These are phyloP conservation scores for Gnathochromis pfefferi DNA, from an alignment of 2,113 vertebrate genomes.

Conservation along the genomic window DNA sequence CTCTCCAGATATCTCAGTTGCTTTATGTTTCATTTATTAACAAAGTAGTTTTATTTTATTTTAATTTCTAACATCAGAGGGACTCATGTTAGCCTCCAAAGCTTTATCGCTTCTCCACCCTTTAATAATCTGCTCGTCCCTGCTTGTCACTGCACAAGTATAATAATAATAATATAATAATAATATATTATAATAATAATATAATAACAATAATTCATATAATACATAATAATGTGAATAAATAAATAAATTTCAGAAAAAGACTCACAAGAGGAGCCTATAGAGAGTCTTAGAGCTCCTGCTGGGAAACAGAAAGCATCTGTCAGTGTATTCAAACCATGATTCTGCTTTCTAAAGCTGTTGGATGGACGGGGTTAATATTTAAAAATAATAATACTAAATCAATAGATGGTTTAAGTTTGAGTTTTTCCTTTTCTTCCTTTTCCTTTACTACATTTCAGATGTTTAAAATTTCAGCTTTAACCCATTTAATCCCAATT, in stretches of 20 bases:
- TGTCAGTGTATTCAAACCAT: fast-evolving
- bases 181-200: too few species aligned
- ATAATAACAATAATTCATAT: fast-evolving
- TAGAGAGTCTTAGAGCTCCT: background rate
- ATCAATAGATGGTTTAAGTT: background rate
- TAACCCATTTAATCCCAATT: fast-evolving
- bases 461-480: background rate
- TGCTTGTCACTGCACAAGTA: background rate
- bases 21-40: background rate
- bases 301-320: fast-evolving
- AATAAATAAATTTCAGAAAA: background rate
- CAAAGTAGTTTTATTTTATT: background rate
- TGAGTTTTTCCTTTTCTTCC: background rate
- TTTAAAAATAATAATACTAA: fast-evolving
- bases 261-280: background rate
- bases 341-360: background rate
- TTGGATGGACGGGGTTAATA: background rate
- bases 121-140: background rate
- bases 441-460: background rate
- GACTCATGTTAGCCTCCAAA: background rate
- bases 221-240: background rate
- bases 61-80: background rate
- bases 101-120: fast-evolving
- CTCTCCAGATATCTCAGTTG: fast-evolving
- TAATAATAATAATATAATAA: fast-evolving